A percentile compares a stretch with the other conserved stretches of the same genome.
Evolutionary conservation across 1,140 invertebrate genomes (phyloP).

Genomic region (Gonatopus flavifemur): DNA sequence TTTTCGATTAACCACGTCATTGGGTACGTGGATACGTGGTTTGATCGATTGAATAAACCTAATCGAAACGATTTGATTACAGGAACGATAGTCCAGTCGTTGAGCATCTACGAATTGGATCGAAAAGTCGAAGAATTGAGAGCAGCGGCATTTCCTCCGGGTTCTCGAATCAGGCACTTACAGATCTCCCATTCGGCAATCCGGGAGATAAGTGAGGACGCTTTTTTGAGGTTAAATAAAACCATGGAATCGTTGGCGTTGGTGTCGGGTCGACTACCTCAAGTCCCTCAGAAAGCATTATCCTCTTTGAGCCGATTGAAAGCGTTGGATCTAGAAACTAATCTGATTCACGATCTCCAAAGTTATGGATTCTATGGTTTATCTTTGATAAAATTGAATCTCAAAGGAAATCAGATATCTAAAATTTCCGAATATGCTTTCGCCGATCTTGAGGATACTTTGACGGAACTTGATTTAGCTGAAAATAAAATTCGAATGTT

Average conservation of each 20-base stretch:
- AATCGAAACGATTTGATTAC: not conserved
- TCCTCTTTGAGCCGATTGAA: slow-evolving; percentile 73
- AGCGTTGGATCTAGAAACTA: slow-evolving; percentile 80
- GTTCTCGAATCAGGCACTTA: slow-evolving; percentile 73
- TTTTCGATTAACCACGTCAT: not conserved
- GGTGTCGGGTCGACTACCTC: slow-evolving; percentile 75
- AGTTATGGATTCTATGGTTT: slow-evolving; percentile 86
- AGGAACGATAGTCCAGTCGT: slow-evolving; percentile 68
- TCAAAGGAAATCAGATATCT: slow-evolving; percentile 79
- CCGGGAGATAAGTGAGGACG: slow-evolving; percentile 73
- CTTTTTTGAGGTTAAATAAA: slow-evolving; percentile 71
- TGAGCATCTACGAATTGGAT: slow-evolving; percentile 85
- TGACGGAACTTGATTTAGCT: slow-evolving; percentile 80
- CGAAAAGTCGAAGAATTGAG: slow-evolving; percentile 72
- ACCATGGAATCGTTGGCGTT: slow-evolving; percentile 81
- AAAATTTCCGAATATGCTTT: slow-evolving; percentile 83
- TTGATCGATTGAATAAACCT: not conserved
- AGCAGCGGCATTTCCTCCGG: slow-evolving; percentile 69
- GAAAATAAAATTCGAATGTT: slow-evolving; percentile 83
- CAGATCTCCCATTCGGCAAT: slow-evolving; percentile 82
- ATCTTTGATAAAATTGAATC: slow-evolving; percentile 76
- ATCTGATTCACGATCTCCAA: slow-evolving; percentile 78
- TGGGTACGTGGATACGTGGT: not conserved
- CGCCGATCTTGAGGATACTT: slow-evolving; percentile 74
- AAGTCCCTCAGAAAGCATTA: slow-evolving; percentile 80